These are phyloP conservation scores for Lymantria monacha DNA, from an alignment of 2,888 invertebrate species.

Conservation along the genomic window DNA sequence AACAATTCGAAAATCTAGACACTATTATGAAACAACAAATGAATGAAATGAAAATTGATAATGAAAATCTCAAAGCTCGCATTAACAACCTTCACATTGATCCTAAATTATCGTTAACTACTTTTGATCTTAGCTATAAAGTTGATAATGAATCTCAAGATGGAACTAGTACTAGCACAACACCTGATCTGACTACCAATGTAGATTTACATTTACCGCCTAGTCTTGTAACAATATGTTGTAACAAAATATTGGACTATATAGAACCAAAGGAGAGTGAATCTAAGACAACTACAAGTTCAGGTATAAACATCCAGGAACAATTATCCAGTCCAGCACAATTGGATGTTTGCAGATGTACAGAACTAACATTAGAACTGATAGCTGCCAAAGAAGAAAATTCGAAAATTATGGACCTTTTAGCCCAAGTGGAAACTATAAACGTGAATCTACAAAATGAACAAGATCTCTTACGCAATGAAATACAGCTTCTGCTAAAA, in stretches of 20 bases:
- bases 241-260: conserved; percentile 51
- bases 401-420: conserved; percentile 30
- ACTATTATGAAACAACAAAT: conserved; percentile 47
- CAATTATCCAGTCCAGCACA: too few species aligned
- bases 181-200: conserved; percentile 8
- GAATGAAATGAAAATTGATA: conserved; percentile 46
- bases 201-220: conserved; percentile 45
- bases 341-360: conserved; percentile 37
- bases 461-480: conserved; percentile 49
- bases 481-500: conserved; percentile 56
- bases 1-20: conserved; percentile 46
- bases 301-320: conserved; percentile 18
- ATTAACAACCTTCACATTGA: conserved; percentile 14
- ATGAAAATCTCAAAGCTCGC: conserved; percentile 43
- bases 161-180: background rate
- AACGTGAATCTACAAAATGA: conserved; percentile 54
- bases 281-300: conserved; percentile 32
- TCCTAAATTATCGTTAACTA: conserved; percentile 10
- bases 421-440: conserved; percentile 41
- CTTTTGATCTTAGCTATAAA: conserved; percentile 12
- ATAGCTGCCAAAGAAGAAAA: conserved; percentile 43
- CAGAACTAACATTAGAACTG: conserved; percentile 35
- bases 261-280: conserved; percentile 46
- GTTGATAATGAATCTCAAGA: conserved; percentile 13
- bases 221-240: conserved; percentile 63